These are phyloP conservation scores for Chrysodeixis includens DNA, from an alignment of 2,888 invertebrate genomes.

Conservation along the genomic window DNA sequence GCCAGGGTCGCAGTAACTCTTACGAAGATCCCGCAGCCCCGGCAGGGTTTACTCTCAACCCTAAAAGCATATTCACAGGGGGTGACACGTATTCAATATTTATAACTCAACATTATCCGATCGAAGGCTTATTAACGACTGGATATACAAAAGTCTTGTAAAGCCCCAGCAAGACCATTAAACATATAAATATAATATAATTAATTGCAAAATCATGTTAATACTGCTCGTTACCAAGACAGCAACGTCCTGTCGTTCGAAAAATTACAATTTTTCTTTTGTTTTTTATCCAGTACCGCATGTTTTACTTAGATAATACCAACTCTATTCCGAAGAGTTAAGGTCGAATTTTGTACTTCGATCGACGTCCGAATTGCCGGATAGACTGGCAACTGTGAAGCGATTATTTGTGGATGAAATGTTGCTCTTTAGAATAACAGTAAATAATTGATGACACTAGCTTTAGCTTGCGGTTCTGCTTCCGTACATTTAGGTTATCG, in stretches of 20 bases:
- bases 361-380: neutral
- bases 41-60: no score
- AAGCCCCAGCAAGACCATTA: conserved; percentile 16
- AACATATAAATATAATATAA: conserved; percentile 53
- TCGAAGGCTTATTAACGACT: conserved; percentile 17
- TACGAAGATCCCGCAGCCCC: no score
- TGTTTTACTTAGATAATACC: neutral
- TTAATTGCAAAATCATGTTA: conserved; percentile 70
- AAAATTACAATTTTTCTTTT: conserved; percentile 53
- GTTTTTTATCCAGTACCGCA: conserved; percentile 18
- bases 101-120: conserved; percentile 14
- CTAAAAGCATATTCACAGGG: neutral
- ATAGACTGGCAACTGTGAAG: conserved; percentile 36
- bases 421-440: neutral
- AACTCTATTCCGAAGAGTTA: neutral
- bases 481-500: no score
- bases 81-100: conserved; percentile 24
- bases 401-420: conserved; percentile 15
- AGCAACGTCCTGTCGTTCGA: conserved; percentile 64
- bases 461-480: no score
- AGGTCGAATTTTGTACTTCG: neutral
- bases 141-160: conserved; percentile 15
- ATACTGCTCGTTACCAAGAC: conserved; percentile 68
- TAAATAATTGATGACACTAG: neutral
- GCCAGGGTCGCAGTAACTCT: no score